Evolutionary conservation across 1,140 invertebrate species (phyloP), one percentile per base, ranked within the genome.

Genomic region (Eufriesea mexicana): DNA sequence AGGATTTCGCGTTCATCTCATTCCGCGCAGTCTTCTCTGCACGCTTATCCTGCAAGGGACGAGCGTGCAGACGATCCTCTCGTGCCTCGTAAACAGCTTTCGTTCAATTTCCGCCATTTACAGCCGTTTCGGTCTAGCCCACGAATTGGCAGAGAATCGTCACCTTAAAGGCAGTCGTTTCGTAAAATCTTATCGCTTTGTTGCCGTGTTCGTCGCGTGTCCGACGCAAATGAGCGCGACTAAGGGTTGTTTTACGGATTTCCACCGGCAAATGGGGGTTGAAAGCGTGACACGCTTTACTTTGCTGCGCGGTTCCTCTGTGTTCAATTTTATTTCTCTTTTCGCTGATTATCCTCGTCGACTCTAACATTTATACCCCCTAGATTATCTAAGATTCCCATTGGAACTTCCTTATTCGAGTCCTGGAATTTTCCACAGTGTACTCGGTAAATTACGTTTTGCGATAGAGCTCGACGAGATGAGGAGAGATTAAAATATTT

Each of bases 91-190:
- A 90, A 90, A 90, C 78, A 85, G 84, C 79, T 92, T 93, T 91
- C 90, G 89, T 93, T 93, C 91, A 92, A 93, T 94, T 93, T 92
- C 85, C 84, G 81, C 71, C 83, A 84, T 79, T 88, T 86, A 82
- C 74, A 77, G 66, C 73, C 64, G 51, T 76, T 81, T 81, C 78
- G 75, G 84, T 90, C 87, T 90, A 86, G 86, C 72, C 72, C 66
- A 57, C 84, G 84, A 86, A 90, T 90, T 89, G 77, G 45, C 68
- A 85, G 86, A 86, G 84, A 85, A 88, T 66, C 70, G 72, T 82
- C 76, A 61, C 55, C 74, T 80, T 86, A 79, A 85, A 84, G 45
- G 25, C 57, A 64, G 45, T 16, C 70, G 68, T 45, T 91, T 84
- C 84, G 72, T 86, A 79, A 89, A 90, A 89, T 91, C 83, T 87